Base-by-base conservation (phyloP, 2,113 vertebrate species). In the Panthera leo region DNA sequence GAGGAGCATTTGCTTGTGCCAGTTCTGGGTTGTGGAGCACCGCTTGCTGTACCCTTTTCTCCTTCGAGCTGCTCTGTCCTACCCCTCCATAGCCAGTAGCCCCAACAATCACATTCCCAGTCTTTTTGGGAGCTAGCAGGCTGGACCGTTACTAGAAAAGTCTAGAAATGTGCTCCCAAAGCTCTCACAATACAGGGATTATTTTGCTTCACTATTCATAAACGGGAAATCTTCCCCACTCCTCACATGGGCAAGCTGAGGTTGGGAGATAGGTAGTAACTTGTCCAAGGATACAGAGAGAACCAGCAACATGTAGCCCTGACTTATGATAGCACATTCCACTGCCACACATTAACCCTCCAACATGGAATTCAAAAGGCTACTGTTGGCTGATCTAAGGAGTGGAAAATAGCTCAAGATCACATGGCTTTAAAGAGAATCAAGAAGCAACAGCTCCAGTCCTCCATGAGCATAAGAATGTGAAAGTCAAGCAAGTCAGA, bases 1-100 rank as follows among this genome's bases (percentile, higher is more conserved):
- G 89, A 92, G 48, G 84, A 94, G 61, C 55, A 96, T 34, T 67
- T 96, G 42, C 23, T 71, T 96, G 61, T 95, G 85, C 97, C 96
- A 89, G 78, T 96, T 97, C 91, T 97, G 97, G 95, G 95, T 83
- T 97, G 53, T 19, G 94, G 87, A 97, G 75, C 68, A 94, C 27
- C 71, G 5, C 80, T 39, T 97, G 65, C 94, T 96, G 95, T 80
- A 78, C 27, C 78, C 63, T 53, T 96, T 1, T 95, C 36, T 97
- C 51, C 93, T 89, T 63, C 94, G 92, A 97, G 58, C 68, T 91
- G 96, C 48, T 67, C 96, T 94, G 65, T 67, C 87, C 71, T 89
- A 73, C 36, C 79, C 61, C 55, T 96, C 90, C 79, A 97, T 34
- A 79, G 67, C 45, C 76, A 79, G 85, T 27, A 79, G 48, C 65